phyloP scores from a whole-genome alignment of 1,140 invertebrate genomes.

The Drosophila nannoptera region DNA sequence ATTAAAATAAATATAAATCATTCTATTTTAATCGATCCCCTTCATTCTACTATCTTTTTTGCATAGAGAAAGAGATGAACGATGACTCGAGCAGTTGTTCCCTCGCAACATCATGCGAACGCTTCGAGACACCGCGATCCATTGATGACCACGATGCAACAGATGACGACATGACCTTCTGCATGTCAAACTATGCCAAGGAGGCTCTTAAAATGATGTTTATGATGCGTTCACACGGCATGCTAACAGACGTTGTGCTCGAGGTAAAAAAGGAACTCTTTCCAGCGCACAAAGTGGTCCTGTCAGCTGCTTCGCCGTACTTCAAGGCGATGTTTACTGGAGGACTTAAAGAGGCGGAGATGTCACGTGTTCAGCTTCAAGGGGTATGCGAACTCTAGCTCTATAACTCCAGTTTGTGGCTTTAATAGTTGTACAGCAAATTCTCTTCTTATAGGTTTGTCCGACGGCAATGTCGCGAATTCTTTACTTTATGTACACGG shows the following conservation, averaged over 20 bases:
- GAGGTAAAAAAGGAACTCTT: slow-evolving; percentile 92
- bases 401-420: slow-evolving; percentile 36
- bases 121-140: slow-evolving; percentile 49
- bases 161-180: slow-evolving; percentile 89
- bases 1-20: too few relatives aligned
- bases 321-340: slow-evolving; percentile 98
- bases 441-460: slow-evolving; percentile 79
- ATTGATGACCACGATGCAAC: slow-evolving; percentile 73
- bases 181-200: slow-evolving; percentile 90
- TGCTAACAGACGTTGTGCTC: slow-evolving; percentile 93
- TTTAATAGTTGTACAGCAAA: slow-evolving; percentile 68
- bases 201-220: slow-evolving; percentile 94
- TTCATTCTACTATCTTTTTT: neutral
- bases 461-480: slow-evolving; percentile 90
- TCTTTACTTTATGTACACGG: slow-evolving; percentile 94
- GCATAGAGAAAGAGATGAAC: slow-evolving; percentile 68
- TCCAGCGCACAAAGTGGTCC: slow-evolving; percentile 93
- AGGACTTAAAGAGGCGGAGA: slow-evolving; percentile 91
- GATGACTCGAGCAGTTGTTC: slow-evolving; percentile 53
- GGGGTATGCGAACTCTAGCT: slow-evolving; percentile 82
- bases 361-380: slow-evolving; percentile 90
- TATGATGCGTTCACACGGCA: slow-evolving; percentile 91
- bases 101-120: slow-evolving; percentile 45
- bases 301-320: slow-evolving; percentile 96
- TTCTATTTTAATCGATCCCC: too few relatives aligned